Evolutionary conservation across 2,113 vertebrate genomes (phyloP).

Genomic region (Colaptes auratus): DNA sequence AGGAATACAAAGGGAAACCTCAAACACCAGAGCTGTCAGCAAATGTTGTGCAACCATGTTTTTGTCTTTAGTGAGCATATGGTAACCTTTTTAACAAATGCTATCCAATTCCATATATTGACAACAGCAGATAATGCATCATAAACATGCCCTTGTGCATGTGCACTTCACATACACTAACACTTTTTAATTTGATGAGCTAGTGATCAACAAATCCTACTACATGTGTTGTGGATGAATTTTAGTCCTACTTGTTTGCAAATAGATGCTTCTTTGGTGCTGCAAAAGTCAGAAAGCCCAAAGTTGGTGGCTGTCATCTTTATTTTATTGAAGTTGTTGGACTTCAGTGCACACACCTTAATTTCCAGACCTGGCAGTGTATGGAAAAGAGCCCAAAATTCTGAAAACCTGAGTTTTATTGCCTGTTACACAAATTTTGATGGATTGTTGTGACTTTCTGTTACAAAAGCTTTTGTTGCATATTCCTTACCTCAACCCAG

Average conservation of each 20-base stretch:
- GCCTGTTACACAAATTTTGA: background rate
- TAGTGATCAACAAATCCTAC: background rate
- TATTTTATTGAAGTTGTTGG: background rate
- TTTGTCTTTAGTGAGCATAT: background rate
- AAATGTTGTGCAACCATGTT: background rate
- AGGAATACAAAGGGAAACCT: background rate
- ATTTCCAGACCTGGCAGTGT: background rate
- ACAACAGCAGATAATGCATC: background rate
- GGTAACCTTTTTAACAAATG: background rate
- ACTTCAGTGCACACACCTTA: background rate
- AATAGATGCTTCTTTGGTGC: background rate
- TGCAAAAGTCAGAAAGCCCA: background rate
- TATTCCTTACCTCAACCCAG: too few relatives aligned
- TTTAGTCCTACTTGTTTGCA: background rate
- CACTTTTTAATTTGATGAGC: background rate
- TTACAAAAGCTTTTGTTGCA: background rate
- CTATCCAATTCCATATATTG: background rate
- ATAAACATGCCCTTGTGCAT: accelerated
- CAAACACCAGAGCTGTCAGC: background rate
- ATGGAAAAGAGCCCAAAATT: background rate
- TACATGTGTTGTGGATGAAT: background rate
- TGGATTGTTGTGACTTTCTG: background rate
- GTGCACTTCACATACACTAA: background rate
- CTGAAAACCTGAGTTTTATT: background rate
- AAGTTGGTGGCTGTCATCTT: background rate